Percentiles rank a stretch among this genome's conserved stretches.
Evolutionary conservation across 2,888 invertebrate genomes (phyloP).

Genomic region (Tanypteryx hageni): DNA sequence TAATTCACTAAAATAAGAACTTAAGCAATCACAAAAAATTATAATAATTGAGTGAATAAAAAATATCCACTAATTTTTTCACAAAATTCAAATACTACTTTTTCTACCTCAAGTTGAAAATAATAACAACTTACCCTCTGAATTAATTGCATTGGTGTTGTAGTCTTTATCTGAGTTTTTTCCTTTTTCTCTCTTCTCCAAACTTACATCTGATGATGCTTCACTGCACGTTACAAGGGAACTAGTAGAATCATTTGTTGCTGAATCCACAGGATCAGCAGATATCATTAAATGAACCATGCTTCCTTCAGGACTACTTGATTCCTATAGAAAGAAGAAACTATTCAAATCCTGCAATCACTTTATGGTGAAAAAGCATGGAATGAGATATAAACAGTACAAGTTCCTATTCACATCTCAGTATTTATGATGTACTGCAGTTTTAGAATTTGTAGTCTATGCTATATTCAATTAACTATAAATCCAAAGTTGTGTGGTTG

Average conservation of each 20-base stretch:
- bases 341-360: too few species aligned
- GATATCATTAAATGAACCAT: conserved; percentile 45
- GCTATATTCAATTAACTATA: too few species aligned
- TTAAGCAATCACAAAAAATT: background rate
- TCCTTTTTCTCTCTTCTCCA: conserved; percentile 48
- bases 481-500: too few species aligned
- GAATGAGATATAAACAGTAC: too few species aligned
- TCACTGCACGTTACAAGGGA: background rate
- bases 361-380: too few species aligned
- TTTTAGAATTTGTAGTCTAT: too few species aligned
- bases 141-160: background rate
- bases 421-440: too few species aligned
- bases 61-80: conserved; percentile 1
- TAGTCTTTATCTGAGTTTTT: conserved; percentile 40
- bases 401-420: too few species aligned
- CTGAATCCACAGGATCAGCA: conserved; percentile 22
- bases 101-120: too few species aligned
- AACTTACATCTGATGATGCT: conserved; percentile 21
- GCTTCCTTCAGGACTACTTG: background rate
- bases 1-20: background rate
- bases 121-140: background rate
- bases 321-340: background rate
- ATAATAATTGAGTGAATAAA: too few species aligned
- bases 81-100: conserved; percentile 59
- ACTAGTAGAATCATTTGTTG: background rate